Evolutionary conservation across 2,888 invertebrate species (phyloP).

Genomic region (Nomada lathburiana): DNA sequence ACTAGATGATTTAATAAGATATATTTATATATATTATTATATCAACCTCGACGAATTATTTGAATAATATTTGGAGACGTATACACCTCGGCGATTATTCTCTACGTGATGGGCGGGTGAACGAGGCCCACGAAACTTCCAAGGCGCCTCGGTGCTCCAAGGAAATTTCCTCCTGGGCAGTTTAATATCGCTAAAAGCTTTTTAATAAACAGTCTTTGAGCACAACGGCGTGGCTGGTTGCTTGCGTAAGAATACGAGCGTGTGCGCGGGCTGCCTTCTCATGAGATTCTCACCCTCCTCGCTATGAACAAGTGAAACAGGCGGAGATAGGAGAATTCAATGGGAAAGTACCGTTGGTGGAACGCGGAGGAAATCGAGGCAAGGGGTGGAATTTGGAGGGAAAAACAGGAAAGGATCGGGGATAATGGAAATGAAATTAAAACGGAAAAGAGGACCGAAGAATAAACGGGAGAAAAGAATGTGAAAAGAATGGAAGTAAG

Average conservation of each 20-base stretch:
- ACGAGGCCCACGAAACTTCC: slow-evolving; percentile 30
- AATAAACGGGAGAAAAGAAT: background rate
- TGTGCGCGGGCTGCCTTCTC: slow-evolving; percentile 33
- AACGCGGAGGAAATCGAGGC: slow-evolving; percentile 5
- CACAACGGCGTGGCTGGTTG: slow-evolving; percentile 41
- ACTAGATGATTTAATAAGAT: too few relatives aligned
- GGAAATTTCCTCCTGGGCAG: slow-evolving; percentile 52
- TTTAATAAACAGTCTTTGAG: slow-evolving; percentile 76
- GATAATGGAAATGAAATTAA: slow-evolving; percentile 34
- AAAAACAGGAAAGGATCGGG: background rate
- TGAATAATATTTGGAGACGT: too few relatives aligned
- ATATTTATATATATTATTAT: too few relatives aligned
- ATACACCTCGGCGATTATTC: too few relatives aligned
- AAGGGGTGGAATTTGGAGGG: slow-evolving; percentile 11
- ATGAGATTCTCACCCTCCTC: slow-evolving; percentile 14
- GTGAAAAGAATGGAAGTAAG: background rate
- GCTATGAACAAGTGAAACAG: background rate
- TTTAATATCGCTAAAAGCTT: slow-evolving; percentile 78
- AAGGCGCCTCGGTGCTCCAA: slow-evolving; percentile 25
- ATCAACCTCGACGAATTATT: too few relatives aligned
- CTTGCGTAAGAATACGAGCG: slow-evolving; percentile 49
- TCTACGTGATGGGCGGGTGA: background rate
- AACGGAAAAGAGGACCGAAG: background rate
- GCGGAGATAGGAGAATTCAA: slow-evolving; percentile 19
- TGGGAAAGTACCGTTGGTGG: background rate